A percentile compares a stretch with the other conserved stretches of the same genome.
Evolutionary conservation across 2,113 vertebrate species (phyloP).

Genomic region (Zeus faber): DNA sequence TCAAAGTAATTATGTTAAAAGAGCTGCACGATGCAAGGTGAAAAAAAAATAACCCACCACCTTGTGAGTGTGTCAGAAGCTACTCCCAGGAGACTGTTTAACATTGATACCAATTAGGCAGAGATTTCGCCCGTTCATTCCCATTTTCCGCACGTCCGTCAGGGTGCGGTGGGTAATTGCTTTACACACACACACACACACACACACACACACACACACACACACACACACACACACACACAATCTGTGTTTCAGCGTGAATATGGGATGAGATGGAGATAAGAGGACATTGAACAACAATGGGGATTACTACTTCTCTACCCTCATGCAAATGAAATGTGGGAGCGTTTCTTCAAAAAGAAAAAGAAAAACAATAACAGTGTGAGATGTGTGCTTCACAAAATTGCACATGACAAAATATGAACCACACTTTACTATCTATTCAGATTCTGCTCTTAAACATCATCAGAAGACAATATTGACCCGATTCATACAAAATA

Average conservation of each 20-base stretch:
- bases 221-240: not conserved
- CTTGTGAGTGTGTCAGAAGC: not conserved
- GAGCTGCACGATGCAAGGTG: too few relatives aligned
- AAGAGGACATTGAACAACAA: conserved; percentile 1
- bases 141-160: conserved; percentile 4
- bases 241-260: not conserved
- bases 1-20: conserved; percentile 1
- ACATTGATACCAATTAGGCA: conserved; percentile 21
- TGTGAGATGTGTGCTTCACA: too few relatives aligned
- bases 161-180: not conserved
- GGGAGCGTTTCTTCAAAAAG: too few relatives aligned
- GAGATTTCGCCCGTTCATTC: not conserved
- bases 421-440: too few relatives aligned
- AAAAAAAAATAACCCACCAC: not conserved
- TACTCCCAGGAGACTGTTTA: conserved; percentile 1
- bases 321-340: not conserved
- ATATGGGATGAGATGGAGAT: not conserved
- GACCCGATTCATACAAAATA: too few relatives aligned
- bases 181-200: not conserved
- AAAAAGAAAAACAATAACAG: too few relatives aligned
- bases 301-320: not conserved
- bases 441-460: too few relatives aligned
- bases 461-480: too few relatives aligned
- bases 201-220: not conserved
- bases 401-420: too few relatives aligned